Percentiles rank a stretch among this genome's conserved stretches.
These are phyloP conservation scores for Motacilla tschutschensis DNA, from an alignment of 2,113 vertebrate genomes.

Conservation along the genomic window DNA sequence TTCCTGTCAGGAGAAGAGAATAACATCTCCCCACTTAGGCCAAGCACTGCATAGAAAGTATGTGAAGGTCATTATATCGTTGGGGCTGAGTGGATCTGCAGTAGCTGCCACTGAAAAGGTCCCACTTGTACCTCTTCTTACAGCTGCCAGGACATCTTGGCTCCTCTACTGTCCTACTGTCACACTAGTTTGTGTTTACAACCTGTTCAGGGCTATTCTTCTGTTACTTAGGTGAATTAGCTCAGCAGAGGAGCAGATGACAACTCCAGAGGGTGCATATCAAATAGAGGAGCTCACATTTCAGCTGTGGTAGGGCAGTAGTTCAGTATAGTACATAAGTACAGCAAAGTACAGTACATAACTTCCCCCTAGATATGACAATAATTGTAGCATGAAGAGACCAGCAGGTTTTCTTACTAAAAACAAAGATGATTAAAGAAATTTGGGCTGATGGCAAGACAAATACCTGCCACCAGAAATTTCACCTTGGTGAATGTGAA, in stretches of 20 bases:
- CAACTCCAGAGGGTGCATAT: not conserved
- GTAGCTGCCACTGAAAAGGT: not conserved
- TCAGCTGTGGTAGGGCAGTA: not conserved
- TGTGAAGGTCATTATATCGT: rapidly evolving
- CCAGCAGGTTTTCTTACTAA: not conserved
- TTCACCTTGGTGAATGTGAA: not conserved
- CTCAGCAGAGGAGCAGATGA: not conserved
- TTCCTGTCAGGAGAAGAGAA: not conserved
- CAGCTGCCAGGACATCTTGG: not conserved
- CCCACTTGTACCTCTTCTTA: not conserved
- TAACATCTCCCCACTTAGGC: not conserved
- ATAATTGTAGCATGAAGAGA: not conserved
- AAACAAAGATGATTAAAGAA: not conserved
- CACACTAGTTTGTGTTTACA: not conserved
- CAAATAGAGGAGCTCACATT: not conserved
- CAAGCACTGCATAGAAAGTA: not conserved
- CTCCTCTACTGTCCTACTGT: not conserved
- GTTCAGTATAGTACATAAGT: not conserved
- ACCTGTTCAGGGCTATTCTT: not conserved
- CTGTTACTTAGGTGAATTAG: not conserved
- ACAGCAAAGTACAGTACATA: rapidly evolving
- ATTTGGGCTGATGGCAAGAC: not conserved
- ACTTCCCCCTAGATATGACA: not conserved
- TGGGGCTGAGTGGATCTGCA: not conserved
- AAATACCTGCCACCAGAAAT: not conserved